These are phyloP conservation scores for Promerops cafer DNA, from an alignment of 2,113 vertebrate genomes.

Conservation along the genomic window DNA sequence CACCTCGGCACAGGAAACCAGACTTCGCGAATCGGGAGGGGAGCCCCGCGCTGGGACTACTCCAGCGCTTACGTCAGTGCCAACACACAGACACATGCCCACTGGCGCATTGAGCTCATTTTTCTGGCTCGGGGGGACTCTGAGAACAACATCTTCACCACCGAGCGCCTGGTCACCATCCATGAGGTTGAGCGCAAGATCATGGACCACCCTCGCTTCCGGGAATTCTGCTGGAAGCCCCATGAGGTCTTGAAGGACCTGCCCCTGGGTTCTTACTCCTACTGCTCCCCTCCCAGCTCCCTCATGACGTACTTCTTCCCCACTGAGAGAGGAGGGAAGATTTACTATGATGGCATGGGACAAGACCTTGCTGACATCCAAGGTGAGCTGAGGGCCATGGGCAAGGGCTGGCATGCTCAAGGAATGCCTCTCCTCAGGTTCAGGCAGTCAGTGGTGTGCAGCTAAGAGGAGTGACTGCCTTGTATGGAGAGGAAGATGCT, in stretches of 20 bases:
- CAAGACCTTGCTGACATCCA: conserved; percentile 93
- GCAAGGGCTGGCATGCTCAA: neutral
- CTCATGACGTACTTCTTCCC: conserved; percentile 96
- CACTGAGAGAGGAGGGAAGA: conserved; percentile 90
- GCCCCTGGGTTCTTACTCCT: conserved; percentile 89
- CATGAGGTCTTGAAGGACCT: conserved; percentile 88
- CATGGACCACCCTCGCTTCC: conserved; percentile 92
- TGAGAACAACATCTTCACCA: conserved; percentile 94
- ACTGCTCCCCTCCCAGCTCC: conserved; percentile 87
- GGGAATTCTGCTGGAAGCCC: conserved; percentile 97
- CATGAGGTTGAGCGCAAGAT: conserved; percentile 88
- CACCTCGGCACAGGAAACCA: neutral
- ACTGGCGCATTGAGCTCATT: conserved; percentile 95
- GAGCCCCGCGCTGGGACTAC: conserved; percentile 66
- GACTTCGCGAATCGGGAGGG: neutral
- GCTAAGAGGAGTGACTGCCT: neutral
- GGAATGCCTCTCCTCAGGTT: neutral
- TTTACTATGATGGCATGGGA: conserved; percentile 96
- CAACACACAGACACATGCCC: conserved; percentile 88
- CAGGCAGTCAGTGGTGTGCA: neutral
- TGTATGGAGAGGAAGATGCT: neutral
- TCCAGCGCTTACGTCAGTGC: conserved; percentile 69
- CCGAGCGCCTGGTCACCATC: conserved; percentile 87
- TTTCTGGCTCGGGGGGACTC: conserved; percentile 88
- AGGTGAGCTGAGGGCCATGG: conserved; percentile 64